Percentiles rank a stretch among this genome's conserved stretches.
These are phyloP conservation scores for Pao palembangensis DNA, from an alignment of 2,113 vertebrate genomes.

Conservation along the genomic window DNA sequence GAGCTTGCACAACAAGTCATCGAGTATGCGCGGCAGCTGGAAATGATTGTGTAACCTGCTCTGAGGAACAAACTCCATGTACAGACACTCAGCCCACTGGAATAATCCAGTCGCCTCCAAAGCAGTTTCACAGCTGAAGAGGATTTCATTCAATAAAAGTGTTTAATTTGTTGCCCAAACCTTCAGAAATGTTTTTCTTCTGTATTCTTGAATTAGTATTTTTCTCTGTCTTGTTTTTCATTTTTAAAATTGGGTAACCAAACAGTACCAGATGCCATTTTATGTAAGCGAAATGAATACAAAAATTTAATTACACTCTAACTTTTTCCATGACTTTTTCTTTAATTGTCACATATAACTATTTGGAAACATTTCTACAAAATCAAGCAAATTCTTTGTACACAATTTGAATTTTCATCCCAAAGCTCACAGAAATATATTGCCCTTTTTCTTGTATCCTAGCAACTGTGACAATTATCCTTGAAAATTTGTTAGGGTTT, in stretches of 20 bases:
- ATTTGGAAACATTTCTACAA: background rate
- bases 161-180: slow-evolving; percentile 18
- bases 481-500: slow-evolving; percentile 59
- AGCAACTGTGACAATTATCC: slow-evolving; percentile 56
- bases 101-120: slow-evolving; percentile 27
- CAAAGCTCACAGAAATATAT: slow-evolving; percentile 45
- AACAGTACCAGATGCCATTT: background rate
- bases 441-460: slow-evolving; percentile 59
- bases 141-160: slow-evolving; percentile 25
- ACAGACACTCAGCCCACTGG: slow-evolving; percentile 38
- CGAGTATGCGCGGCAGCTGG: slow-evolving; percentile 90
- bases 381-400: slow-evolving; percentile 31
- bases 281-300: background rate
- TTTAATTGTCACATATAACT: slow-evolving; percentile 12
- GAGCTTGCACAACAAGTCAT: slow-evolving; percentile 91
- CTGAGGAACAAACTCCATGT: slow-evolving; percentile 42
- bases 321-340: slow-evolving; percentile 6
- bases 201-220: background rate
- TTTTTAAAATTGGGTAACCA: slow-evolving; percentile 12
- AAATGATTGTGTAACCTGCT: slow-evolving; percentile 87
- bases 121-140: slow-evolving; percentile 17
- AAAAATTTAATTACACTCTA: background rate
- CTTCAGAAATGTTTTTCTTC: slow-evolving; percentile 4
- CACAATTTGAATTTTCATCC: slow-evolving; percentile 39
- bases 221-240: slow-evolving; percentile 11